Conservation (phyloP, 64 coral and sea anemone species). For the Montipora cactus region DNA sequence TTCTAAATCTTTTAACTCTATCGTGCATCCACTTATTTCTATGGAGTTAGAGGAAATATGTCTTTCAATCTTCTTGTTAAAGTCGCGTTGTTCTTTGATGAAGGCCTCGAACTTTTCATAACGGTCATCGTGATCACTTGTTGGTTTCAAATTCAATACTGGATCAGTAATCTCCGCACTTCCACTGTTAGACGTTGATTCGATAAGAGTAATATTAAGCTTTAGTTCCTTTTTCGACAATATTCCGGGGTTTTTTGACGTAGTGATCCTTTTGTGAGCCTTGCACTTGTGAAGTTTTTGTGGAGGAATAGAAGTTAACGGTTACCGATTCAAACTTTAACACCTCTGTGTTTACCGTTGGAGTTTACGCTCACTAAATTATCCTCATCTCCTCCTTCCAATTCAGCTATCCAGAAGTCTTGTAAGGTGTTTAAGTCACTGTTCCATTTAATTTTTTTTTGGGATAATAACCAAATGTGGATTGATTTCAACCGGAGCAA, state of each 20-base stretch:
- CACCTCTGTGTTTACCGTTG: background rate
- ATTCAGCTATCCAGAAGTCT: no score
- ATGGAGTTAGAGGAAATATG: background rate
- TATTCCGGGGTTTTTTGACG: background rate
- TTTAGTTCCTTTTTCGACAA: background rate
- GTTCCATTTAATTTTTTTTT: background rate
- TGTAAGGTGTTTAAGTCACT: background rate
- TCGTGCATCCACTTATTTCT: background rate
- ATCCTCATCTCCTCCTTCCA: background rate
- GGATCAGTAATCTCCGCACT: no score
- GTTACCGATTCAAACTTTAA: background rate
- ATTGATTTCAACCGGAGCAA: background rate
- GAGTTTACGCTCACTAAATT: background rate
- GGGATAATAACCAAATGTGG: background rate
- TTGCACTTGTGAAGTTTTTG: background rate
- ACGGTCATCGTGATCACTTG: background rate
- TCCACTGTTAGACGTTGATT: no score
- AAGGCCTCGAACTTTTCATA: background rate
- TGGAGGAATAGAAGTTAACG: background rate
- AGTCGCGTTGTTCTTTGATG: no score
- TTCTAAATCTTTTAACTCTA: no score
- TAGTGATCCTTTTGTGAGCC: background rate
- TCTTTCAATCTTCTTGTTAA: no score
- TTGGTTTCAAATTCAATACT: background rate
- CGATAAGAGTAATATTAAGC: background rate